Conservation (phyloP, 2,888 invertebrate species). For the Tipula vernalis region DNA sequence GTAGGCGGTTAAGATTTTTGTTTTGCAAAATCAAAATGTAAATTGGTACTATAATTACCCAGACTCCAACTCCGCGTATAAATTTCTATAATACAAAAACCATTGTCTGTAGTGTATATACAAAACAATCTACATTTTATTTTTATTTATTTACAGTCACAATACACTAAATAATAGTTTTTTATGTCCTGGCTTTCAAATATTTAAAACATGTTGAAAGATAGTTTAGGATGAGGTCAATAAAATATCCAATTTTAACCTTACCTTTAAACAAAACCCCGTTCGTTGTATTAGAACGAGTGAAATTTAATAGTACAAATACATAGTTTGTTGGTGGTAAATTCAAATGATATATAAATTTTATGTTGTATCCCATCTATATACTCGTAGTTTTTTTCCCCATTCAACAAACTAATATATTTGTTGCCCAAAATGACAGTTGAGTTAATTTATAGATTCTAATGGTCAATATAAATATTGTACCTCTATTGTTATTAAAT, state of each 20-base stretch:
- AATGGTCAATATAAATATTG: not conserved
- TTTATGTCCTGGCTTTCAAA: not conserved
- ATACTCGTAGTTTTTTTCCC: not conserved
- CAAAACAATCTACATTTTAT: not conserved
- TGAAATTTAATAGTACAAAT: not conserved
- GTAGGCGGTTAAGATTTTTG: not conserved
- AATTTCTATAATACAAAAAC: not conserved
- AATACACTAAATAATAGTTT: not conserved
- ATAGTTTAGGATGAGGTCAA: not conserved
- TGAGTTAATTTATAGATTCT: not conserved
- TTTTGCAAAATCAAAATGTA: not conserved
- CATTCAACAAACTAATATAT: not conserved
- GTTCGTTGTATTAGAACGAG: not conserved
- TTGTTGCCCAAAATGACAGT: not conserved
- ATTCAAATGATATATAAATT: not conserved
- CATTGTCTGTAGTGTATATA: not conserved
- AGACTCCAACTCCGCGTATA: not conserved
- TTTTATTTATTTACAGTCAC: not conserved
- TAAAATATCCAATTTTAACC: not conserved
- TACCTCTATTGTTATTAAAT: not conserved
- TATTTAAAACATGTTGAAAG: not conserved
- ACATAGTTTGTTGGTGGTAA: not conserved
- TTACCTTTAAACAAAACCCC: not conserved
- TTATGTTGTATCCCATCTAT: not conserved
- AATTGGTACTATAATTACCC: not conserved